Evolutionary conservation across 2,888 invertebrate genomes (phyloP).

Genomic region (Cacoxenus indagator): DNA sequence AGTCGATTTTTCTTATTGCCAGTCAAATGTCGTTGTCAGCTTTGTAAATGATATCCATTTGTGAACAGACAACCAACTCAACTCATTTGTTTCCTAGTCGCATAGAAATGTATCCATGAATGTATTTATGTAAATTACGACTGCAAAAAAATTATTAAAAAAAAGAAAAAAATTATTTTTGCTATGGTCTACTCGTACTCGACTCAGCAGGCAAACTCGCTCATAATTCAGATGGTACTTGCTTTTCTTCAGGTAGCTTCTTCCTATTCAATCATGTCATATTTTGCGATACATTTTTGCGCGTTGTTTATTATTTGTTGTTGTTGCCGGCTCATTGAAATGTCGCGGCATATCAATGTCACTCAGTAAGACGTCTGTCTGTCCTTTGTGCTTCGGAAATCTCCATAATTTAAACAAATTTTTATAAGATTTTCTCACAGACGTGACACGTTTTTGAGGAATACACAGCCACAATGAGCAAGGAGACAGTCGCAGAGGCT

Average conservation of each 20-base stretch:
- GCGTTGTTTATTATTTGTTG: background rate
- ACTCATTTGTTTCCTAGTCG: conserved; percentile 11
- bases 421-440: conserved; percentile 25
- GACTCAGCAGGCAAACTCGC: too few relatives aligned
- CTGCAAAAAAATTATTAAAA: background rate
- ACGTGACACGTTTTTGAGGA: conserved; percentile 20
- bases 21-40: background rate
- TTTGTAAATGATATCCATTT: conserved; percentile 11
- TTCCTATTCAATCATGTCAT: background rate
- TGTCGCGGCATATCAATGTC: conserved; percentile 53
- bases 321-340: conserved; percentile 36
- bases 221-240: too few relatives aligned
- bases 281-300: background rate
- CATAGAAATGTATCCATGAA: background rate
- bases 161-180: background rate
- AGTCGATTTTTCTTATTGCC: too few relatives aligned
- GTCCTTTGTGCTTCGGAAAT: conserved; percentile 24
- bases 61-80: background rate
- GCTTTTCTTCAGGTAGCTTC: background rate
- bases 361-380: conserved; percentile 25
- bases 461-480: conserved; percentile 15
- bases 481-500: background rate
- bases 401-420: conserved; percentile 32
- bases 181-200: too few relatives aligned
- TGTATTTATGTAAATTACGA: background rate